These are phyloP conservation scores for Anoplius nigerrimus DNA, from an alignment of 2,888 invertebrate species.

Conservation along the genomic window DNA sequence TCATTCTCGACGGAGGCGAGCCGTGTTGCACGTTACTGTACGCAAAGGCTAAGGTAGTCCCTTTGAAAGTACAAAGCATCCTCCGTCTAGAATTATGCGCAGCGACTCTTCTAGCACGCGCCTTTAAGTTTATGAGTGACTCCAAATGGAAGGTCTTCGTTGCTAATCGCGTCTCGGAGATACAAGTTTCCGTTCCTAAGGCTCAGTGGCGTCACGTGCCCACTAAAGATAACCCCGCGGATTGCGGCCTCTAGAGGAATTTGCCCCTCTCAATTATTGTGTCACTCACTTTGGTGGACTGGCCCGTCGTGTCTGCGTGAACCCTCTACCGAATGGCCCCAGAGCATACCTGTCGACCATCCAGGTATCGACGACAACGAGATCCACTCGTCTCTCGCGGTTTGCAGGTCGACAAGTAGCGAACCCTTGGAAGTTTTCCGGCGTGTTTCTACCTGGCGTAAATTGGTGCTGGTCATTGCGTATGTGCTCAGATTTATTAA, in stretches of 20 bases:
- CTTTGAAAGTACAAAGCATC: background rate
- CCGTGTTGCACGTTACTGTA: background rate
- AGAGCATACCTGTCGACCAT: too few relatives aligned
- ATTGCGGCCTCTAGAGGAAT: background rate
- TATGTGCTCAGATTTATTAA: too few relatives aligned
- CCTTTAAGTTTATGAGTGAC: background rate
- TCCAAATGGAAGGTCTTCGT: background rate
- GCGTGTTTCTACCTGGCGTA: too few relatives aligned
- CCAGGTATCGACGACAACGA: too few relatives aligned
- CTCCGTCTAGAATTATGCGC: background rate
- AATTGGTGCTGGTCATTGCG: too few relatives aligned
- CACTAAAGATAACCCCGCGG: too few relatives aligned
- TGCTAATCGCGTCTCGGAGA: too few relatives aligned
- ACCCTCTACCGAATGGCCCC: background rate
- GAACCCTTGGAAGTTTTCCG: too few relatives aligned
- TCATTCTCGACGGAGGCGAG: background rate
- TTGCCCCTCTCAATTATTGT: background rate
- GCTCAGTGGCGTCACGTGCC: background rate
- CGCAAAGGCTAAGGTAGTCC: background rate
- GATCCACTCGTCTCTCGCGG: too few relatives aligned
- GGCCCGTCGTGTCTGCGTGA: background rate
- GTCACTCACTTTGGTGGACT: background rate
- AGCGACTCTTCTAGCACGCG: background rate
- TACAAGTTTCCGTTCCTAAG: too few relatives aligned
- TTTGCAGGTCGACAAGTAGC: too few relatives aligned